Conservation (phyloP, 1,140 invertebrate species). For the Philopotamus ludificatus region DNA sequence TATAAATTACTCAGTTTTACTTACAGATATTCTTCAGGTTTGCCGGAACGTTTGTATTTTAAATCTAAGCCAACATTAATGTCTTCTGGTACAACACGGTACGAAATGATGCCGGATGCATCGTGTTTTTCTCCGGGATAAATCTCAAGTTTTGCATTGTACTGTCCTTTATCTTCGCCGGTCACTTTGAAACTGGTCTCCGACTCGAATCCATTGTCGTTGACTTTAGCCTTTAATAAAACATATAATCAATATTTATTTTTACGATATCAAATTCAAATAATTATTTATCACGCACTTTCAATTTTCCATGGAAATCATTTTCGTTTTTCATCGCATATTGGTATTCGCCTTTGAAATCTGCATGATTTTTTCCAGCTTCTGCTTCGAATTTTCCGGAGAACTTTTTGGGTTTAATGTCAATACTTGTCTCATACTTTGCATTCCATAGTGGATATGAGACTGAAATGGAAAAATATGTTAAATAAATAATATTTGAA, state of each 20-base stretch:
- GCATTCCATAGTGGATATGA: conserved; percentile 57
- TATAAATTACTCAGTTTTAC: background rate
- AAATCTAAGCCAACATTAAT: conserved; percentile 54
- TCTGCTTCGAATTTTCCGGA: conserved; percentile 54
- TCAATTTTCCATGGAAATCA: conserved; percentile 62
- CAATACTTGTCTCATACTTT: conserved; percentile 53
- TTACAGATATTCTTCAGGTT: conserved; percentile 43
- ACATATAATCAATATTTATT: background rate
- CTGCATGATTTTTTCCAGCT: conserved; percentile 58
- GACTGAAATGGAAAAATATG: conserved; percentile 47
- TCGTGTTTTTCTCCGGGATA: conserved; percentile 64
- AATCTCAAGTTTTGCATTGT: conserved; percentile 60
- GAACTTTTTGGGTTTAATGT: conserved; percentile 55
- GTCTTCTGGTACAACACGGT: conserved; percentile 56
- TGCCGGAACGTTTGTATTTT: conserved; percentile 49
- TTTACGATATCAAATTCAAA: background rate
- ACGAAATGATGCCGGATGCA: conserved; percentile 58
- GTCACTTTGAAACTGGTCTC: conserved; percentile 58
- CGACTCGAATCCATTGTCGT: conserved; percentile 60
- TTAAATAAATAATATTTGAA: conserved; percentile 12
- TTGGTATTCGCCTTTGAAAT: conserved; percentile 58
- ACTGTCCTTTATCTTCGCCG: conserved; percentile 60
- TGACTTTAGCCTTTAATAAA: conserved; percentile 46
- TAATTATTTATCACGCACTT: conserved; percentile 41
- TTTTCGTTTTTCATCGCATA: conserved; percentile 53